Conservation (phyloP, 2,888 invertebrate species). For the Orchestes rusci region DNA sequence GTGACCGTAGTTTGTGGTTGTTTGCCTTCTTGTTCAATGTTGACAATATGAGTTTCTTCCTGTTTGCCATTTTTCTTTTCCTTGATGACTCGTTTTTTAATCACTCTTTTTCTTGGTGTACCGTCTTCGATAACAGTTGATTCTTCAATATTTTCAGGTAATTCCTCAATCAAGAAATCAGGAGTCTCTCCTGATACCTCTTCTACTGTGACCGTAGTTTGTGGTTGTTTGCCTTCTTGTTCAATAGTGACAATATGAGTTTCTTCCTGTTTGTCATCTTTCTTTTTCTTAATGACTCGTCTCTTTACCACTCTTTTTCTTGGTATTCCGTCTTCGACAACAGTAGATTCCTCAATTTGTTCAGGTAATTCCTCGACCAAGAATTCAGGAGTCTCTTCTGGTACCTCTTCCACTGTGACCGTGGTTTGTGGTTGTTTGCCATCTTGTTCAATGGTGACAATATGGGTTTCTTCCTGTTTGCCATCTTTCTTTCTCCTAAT, state of each 20-base stretch:
- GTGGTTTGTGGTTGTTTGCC: constrained; percentile 30
- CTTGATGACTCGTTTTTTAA: constrained; percentile 42
- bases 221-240: constrained; percentile 44
- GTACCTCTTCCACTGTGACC: constrained; percentile 12
- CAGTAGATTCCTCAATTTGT: constrained; percentile 31
- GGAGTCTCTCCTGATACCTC: constrained; percentile 36
- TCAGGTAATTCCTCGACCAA: constrained; percentile 31
- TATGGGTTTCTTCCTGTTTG: constrained; percentile 38
- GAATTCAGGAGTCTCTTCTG: too few relatives aligned
- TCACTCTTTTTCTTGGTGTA: constrained; percentile 31
- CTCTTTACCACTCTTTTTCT: constrained; percentile 31
- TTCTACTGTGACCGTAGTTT: constrained; percentile 41
- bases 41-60: constrained; percentile 42
- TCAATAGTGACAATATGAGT: constrained; percentile 46
- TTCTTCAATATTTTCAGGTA: constrained; percentile 31
- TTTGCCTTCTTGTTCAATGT: constrained; percentile 42
- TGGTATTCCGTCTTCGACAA: constrained; percentile 40
- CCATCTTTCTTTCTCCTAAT: constrained; percentile 44
- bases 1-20: constrained; percentile 26
- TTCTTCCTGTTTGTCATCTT: constrained; percentile 34
- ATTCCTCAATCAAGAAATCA: constrained; percentile 24
- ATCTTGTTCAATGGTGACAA: constrained; percentile 31
- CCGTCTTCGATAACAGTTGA: constrained; percentile 39
- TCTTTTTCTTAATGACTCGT: constrained; percentile 45
- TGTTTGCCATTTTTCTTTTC: constrained; percentile 38